Base-by-base conservation (phyloP, 1,140 invertebrate species). In the Pinna nobilis region DNA sequence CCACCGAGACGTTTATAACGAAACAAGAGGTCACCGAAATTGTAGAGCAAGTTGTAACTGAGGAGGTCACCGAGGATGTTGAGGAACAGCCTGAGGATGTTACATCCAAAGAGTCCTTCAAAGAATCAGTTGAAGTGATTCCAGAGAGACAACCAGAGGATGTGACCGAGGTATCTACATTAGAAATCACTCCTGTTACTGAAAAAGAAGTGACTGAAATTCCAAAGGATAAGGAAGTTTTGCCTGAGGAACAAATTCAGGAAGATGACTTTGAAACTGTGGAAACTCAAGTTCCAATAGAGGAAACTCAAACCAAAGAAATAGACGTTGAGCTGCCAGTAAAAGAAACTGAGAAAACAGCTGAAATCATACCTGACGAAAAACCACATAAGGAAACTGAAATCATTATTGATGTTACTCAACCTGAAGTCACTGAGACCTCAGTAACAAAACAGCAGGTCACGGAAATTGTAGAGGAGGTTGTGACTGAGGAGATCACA, bases 11-110 rank as follows among this genome's bases (percentile, higher is more conserved):
- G 32, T 6, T 41, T 55, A 30, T 61, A 35, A 15, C 61, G 32
- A 57, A 35, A 59, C 18, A n/a, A 23, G 37, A 47, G 30, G 39
- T 35, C 28, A 63, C 20, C 18, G n/a, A 25, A 15, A 13, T 35
- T 3, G 5, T n/a, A 49, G 61, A 65, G 50, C 44, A 35, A 77
- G 68, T 60, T 68, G 53, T 77, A 18, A 71, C 35, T 39, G 67
- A 74, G 64, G 63, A 74, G 35, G 39, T 74, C n/a, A 59, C 55
- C 49, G 63, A 75, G 13, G 72, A 73, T 28, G 55, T 74, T 51
- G 50, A 65, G 37, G 59, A 57, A 71, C 20, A 65, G 13, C 37
- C 67, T 53, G 49, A 51, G 25, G 65, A 69, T 18, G 49, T 57
- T 3, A 15, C 60, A 18, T 18, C 60, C 9, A 39, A 23, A 28